Conservation (phyloP, 2,797 vertebrate species). For the Lutra lutra region DNA sequence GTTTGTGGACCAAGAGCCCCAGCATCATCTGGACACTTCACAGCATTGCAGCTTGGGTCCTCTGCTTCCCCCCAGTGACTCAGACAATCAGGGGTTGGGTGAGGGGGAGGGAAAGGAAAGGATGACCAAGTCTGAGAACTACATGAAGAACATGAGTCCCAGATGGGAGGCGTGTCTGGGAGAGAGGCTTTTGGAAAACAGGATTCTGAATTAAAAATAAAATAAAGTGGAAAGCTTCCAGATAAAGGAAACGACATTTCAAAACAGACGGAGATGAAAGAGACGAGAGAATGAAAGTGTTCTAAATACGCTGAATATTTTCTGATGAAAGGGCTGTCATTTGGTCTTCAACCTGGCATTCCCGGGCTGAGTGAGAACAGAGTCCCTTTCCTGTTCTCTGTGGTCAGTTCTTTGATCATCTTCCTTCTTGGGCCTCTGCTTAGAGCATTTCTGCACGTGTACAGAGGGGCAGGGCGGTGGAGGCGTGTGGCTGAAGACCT, state of each 20-base stretch:
- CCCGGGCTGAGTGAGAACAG: neutral
- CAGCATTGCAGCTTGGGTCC: neutral
- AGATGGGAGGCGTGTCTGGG: neutral
- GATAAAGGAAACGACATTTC: conserved; percentile 47
- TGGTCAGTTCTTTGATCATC: neutral
- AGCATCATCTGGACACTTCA: neutral
- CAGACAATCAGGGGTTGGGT: neutral
- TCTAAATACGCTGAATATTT: conserved; percentile 17
- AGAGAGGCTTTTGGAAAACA: neutral
- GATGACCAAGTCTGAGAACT: neutral
- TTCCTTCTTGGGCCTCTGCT: neutral
- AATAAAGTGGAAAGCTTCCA: conserved; percentile 24
- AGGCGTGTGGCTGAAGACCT: neutral
- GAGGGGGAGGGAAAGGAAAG: neutral
- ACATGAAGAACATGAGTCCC: neutral
- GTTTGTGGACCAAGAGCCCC: neutral
- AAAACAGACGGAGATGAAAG: conserved; percentile 43
- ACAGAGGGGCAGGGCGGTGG: neutral
- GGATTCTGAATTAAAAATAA: conserved; percentile 46
- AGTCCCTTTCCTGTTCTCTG: neutral
- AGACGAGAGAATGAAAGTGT: neutral
- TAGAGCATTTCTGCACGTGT: neutral
- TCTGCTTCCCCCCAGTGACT: neutral
- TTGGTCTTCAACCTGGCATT: neutral
- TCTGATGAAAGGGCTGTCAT: conserved; percentile 34